Evolutionary conservation across 2,797 vertebrate genomes (phyloP), one percentile per base, ranked within the genome.

Genomic region (Hirundo rustica): DNA sequence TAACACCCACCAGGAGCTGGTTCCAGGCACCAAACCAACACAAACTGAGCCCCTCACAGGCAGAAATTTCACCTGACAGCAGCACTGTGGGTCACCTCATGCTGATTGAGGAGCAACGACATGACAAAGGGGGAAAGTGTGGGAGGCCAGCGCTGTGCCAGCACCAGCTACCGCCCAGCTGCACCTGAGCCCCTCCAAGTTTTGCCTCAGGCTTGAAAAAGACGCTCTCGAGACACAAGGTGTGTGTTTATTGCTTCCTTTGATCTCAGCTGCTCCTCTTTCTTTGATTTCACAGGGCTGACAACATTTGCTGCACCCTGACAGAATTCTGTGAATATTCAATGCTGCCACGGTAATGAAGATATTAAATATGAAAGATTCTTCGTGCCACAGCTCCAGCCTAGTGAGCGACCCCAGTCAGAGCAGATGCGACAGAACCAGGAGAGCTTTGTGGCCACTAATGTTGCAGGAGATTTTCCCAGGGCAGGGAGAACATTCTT

Each of bases 181-280:
- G 45, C 68, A 54, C 76, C 85, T 40, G 29, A 93, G 92, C 83
- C 78, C 78, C 65, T n/a, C 62, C 6, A 16, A 32, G 50, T 36
- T 74, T 16, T 78, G 79, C 82, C 90, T 71, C 40, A 0, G 16
- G 82, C 87, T 87, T 22, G 51, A 38, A 48, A 57, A 73, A 80
- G 29, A 34, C 7, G 3, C 26, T 16, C 58, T 23, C 2, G 8
- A 89, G 60, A 55, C n/a, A 57, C 85, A 21, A 85, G 72, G 61
- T 36, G 3, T 1, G 30, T 53, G 58, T 83, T 91, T 67, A 85
- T 18, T 32, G 70, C 95, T 75, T 36, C 4, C 95, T 95, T 96
- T 95, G 88, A 96, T 96, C 95, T 81, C 88, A 62, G 76, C 38
- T 36, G 68, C 79, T 95, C 73, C 76, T 57, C 79, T 32, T 30